Conservation (phyloP, 2,797 vertebrate genomes). For the Benthosema pterotum region DNA sequence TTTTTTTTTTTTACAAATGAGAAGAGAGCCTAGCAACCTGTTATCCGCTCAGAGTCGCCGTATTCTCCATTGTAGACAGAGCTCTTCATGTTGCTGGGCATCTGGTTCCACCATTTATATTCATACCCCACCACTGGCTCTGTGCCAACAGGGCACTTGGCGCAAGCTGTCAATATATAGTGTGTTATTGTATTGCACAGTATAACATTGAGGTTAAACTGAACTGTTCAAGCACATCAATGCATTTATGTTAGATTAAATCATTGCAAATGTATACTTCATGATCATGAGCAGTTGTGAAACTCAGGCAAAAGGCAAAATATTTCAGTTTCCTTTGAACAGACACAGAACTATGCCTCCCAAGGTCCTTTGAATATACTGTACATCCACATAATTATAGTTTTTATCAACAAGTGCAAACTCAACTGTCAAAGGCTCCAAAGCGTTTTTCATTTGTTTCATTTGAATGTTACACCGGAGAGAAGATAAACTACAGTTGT, state of each 20-base stretch:
- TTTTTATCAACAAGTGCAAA: slow-evolving; percentile 1
- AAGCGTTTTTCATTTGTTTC: background rate
- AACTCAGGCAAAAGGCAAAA: too few relatives aligned
- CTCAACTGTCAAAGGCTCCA: background rate
- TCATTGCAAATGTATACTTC: too few relatives aligned
- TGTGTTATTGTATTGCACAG: slow-evolving; percentile 15
- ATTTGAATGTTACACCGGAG: background rate
- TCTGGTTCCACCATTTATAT: slow-evolving; percentile 97
- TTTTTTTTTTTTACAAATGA: too few relatives aligned
- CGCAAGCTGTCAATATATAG: slow-evolving; percentile 79
- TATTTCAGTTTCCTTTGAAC: too few relatives aligned
- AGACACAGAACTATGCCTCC: too few relatives aligned
- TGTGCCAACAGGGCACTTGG: slow-evolving; percentile 86
- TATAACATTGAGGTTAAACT: background rate
- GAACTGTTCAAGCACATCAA: background rate
- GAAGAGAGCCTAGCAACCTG: slow-evolving; percentile 78
- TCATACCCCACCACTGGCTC: slow-evolving; percentile 88
- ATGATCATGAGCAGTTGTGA: too few relatives aligned
- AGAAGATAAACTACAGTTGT: too few relatives aligned
- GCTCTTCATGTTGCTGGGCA: slow-evolving; percentile 93
- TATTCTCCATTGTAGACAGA: slow-evolving; percentile 81
- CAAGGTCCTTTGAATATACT: too few relatives aligned
- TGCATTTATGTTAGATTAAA: background rate
- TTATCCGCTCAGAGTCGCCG: slow-evolving; percentile 81
- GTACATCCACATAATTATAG: background rate